Evolutionary conservation across 2,888 invertebrate species (phyloP).

Genomic region (Malthinus flaveolus): DNA sequence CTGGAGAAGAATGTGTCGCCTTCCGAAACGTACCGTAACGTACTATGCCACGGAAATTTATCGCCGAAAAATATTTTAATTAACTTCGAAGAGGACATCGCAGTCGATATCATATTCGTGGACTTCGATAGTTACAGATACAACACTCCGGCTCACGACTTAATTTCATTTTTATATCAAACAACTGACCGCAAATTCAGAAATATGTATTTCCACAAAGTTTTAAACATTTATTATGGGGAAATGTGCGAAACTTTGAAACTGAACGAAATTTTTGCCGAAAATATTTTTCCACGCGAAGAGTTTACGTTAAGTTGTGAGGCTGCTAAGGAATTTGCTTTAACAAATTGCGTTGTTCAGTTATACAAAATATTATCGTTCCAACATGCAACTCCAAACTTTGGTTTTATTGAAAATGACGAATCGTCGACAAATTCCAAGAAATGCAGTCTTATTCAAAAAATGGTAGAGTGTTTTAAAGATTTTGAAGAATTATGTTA

Average conservation of each 20-base stretch:
- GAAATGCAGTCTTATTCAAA: too few species aligned
- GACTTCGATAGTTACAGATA: slow-evolving; percentile 43
- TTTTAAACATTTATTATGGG: slow-evolving; percentile 34
- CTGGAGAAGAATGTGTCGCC: slow-evolving; percentile 42
- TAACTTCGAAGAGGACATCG: slow-evolving; percentile 35
- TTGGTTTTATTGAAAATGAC: too few species aligned
- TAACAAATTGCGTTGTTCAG: slow-evolving; percentile 34
- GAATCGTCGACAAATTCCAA: too few species aligned
- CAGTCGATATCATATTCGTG: slow-evolving; percentile 37
- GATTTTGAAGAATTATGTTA: too few species aligned
- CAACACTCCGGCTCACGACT: slow-evolving; percentile 41
- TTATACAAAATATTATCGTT: slow-evolving; percentile 31
- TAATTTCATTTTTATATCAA: slow-evolving; percentile 39
- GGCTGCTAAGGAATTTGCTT: slow-evolving; percentile 36
- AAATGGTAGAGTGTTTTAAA: too few species aligned
- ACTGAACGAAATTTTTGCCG: slow-evolving; percentile 24
- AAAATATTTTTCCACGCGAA: slow-evolving; percentile 29
- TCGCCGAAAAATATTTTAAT: slow-evolving; percentile 57
- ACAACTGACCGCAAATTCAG: slow-evolving; percentile 34
- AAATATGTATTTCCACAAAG: slow-evolving; percentile 23
- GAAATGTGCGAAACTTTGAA: slow-evolving; percentile 30
- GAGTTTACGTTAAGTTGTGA: slow-evolving; percentile 38
- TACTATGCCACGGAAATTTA: slow-evolving; percentile 51
- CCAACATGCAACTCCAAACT: too few species aligned
- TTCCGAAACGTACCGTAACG: slow-evolving; percentile 42